Evolutionary conservation across 2,113 vertebrate species (phyloP).

Genomic region (Neolamprologus tretocephalus): DNA sequence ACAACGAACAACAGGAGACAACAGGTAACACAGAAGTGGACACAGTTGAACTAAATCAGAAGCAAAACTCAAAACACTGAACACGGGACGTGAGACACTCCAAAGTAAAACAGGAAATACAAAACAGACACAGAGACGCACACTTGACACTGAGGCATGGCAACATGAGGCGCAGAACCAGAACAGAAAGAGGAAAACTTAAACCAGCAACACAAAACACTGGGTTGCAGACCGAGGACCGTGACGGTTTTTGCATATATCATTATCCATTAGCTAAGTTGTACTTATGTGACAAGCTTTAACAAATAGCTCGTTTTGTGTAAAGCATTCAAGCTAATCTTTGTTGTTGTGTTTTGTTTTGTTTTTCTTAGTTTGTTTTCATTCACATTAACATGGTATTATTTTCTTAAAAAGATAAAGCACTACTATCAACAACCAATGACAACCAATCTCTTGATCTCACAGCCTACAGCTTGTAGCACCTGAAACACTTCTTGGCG

Average conservation of each 20-base stretch:
- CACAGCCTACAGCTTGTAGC: fast-evolving
- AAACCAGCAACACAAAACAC: not conserved
- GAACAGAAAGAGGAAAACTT: not conserved
- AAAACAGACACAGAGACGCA: not conserved
- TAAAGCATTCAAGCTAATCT: fast-evolving
- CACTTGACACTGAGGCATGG: not conserved
- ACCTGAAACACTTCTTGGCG: not conserved
- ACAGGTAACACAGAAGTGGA: not conserved
- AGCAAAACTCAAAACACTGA: not conserved
- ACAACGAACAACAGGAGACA: not conserved
- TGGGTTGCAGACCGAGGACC: not conserved
- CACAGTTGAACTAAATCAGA: fast-evolving
- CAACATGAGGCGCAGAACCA: not conserved
- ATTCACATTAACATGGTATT: not conserved
- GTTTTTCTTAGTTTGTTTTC: not conserved
- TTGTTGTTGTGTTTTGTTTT: not conserved
- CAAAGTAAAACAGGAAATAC: fast-evolving
- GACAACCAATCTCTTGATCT: fast-evolving
- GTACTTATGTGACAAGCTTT: fast-evolving
- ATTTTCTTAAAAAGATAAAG: fast-evolving
- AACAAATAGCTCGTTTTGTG: fast-evolving
- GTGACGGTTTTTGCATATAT: fast-evolving
- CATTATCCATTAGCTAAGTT: fast-evolving
- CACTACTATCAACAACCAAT: fast-evolving
- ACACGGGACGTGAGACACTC: fast-evolving